These are phyloP conservation scores for Acronicta alni DNA, from an alignment of 2,888 invertebrate species.

Conservation along the genomic window DNA sequence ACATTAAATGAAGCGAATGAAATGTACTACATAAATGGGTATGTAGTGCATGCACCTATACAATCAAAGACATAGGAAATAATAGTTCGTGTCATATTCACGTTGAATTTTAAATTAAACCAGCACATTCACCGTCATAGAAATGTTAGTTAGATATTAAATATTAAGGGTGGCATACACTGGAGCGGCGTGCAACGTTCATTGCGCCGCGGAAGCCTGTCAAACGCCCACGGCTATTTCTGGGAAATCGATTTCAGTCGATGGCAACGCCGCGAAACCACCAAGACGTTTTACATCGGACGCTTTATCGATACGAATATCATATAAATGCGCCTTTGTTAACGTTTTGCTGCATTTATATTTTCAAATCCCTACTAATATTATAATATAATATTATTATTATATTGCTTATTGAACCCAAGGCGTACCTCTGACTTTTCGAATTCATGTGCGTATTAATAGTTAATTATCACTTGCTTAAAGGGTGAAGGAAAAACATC, in stretches of 20 bases:
- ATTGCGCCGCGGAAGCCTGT: constrained; percentile 70
- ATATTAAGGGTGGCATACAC: constrained; percentile 77
- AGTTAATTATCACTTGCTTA: too few relatives aligned
- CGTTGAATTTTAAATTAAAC: constrained; percentile 75
- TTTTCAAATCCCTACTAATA: too few relatives aligned
- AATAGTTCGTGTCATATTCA: constrained; percentile 60
- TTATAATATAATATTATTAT: too few relatives aligned
- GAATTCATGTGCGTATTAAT: too few relatives aligned
- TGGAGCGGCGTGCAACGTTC: constrained; percentile 73
- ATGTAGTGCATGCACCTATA: constrained; percentile 29
- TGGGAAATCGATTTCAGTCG: constrained; percentile 77
- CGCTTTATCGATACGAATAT: constrained; percentile 37
- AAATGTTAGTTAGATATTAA: constrained; percentile 82
- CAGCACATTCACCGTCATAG: constrained; percentile 71
- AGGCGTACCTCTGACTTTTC: too few relatives aligned
- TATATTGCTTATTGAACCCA: too few relatives aligned
- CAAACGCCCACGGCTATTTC: constrained; percentile 79
- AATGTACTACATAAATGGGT: constrained; percentile 30
- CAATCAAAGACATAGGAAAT: constrained; percentile 53
- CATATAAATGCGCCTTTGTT: constrained; percentile 2
- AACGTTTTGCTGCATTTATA: constrained; percentile 1
- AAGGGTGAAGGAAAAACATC: too few relatives aligned
- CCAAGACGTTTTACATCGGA: constrained; percentile 59
- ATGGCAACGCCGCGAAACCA: constrained; percentile 57
- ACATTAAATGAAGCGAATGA: constrained; percentile 13